Base-by-base conservation (phyloP, 2,888 invertebrate species). In the Plebejus melissa region DNA sequence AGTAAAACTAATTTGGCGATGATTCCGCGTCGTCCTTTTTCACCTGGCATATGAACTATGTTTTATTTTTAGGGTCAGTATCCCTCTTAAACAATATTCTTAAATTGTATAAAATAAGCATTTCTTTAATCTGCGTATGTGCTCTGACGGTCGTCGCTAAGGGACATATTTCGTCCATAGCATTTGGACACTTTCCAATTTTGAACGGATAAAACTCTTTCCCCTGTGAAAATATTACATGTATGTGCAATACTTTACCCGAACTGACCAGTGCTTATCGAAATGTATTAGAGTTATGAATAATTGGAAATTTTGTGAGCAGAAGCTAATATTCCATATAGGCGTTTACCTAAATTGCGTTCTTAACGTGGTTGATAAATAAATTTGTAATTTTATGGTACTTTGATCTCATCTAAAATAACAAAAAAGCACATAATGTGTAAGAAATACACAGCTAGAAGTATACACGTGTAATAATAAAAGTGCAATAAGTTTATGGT, bases 181-280 rank as follows among this genome's bases (percentile, higher is more conserved):
- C 84, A 84, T 83, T 90, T 91, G 90, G 91, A 87, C 80, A 77
- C 76, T 80, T 76, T 89, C 91, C 90, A 91, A 85, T 82, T 80
- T 82, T 82, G 80, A 77, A 79, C 80, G 79, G 79, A 80, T 82
- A 83, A 82, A 80, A 82, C 80, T 79, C 82, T 81, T 82, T 82
- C 82, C 50, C 54, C 38, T 57, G 32, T 57, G 16, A 71, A 75
- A 75, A 75, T 38, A 75, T 58, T 41, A 70, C 32, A 28, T 69
- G 41, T 41, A 28, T 75, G 16, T 58, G 41, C 70, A 71, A 71
- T 75, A 70, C 50, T 71, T 71, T 71, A 72, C 6, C 32, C 28
- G 46, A 71, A 71, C 71, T 54, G 72, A 32, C 65, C 65, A 13
- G 65, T 32, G 32, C 32, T 65, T 65, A 65, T 65, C 65, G 32